Base-by-base conservation (phyloP, 2,113 vertebrate species). In the Microtus pennsylvanicus region DNA sequence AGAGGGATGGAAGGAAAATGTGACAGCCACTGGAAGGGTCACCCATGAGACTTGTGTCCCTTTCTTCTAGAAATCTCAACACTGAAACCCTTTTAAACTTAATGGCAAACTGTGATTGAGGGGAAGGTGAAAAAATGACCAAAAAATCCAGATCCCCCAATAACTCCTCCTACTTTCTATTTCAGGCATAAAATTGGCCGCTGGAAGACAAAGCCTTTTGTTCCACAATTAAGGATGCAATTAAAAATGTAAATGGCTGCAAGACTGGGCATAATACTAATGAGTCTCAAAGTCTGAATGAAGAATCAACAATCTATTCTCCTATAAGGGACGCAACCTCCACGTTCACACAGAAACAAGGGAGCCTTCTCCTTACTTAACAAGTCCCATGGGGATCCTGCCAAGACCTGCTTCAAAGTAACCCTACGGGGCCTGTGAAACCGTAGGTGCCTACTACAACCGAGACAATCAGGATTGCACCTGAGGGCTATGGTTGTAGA, bases 171-270 rank as follows among this genome's bases (percentile, higher is more conserved):
- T 97, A 19, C 58, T 94, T 96, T 94, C 89, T 97, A 96, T 96
- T 98, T 96, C 85, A 87, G 86, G 77, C 38, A 87, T 90, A 94
- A 96, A 97, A 97, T 94, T 96, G 95, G 82, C 72, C 76, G 77
- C 47, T 76, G 92, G 75, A 96, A 96, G 77, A 97, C 55, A 97
- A 96, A 95, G 94, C 35, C 69, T 94, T 95, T 94, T 95, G 96
- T 97, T 97, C 50, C 38, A 91, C 91, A 97, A 98, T 96, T 97
- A 96, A 87, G 77, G 63, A 92, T 78, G 75, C 87, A 96, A 97
- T 97, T 97, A 97, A 97, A 97, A 94, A 96, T 97, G 95, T 89
- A 97, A 97, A 96, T 97, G 52, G 58, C n/a, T 86, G 38, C 80
- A 87, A 91, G 77, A 95, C 91, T 76, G 82, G 70, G 35, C 35